Percentiles rank a stretch among this genome's conserved stretches.
phyloP scores from a whole-genome alignment of 2,888 invertebrate species.

The Nysson spinosus region DNA sequence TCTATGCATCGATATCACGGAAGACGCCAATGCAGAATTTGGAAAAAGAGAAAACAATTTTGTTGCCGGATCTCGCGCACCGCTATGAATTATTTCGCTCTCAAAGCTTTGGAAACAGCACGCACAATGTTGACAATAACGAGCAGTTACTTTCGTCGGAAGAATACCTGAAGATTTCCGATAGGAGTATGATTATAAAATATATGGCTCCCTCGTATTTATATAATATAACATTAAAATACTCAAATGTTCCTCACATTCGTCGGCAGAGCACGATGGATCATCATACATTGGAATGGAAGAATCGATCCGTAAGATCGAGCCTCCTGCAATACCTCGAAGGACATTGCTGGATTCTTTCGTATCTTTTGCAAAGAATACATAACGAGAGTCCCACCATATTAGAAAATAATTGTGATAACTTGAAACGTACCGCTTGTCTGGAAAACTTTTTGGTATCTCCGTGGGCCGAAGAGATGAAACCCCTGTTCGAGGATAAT shows the following conservation, averaged over 20 bases:
- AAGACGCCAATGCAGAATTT: neutral
- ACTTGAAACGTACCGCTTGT: slow-evolving; percentile 79
- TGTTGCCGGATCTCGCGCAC: slow-evolving; percentile 63
- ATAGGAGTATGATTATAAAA: slow-evolving; percentile 21
- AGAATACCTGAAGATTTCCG: slow-evolving; percentile 38
- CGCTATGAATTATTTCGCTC: slow-evolving; percentile 61
- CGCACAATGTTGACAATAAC: neutral
- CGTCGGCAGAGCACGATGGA: slow-evolving; percentile 2
- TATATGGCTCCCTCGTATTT: slow-evolving; percentile 47
- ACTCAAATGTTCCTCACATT: slow-evolving; percentile 28
- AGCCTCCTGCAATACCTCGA: slow-evolving; percentile 82
- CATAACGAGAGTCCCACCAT: slow-evolving; percentile 79
- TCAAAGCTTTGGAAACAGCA: slow-evolving; percentile 27
- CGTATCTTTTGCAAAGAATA: slow-evolving; percentile 83
- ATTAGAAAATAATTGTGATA: slow-evolving; percentile 79
- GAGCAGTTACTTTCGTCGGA: slow-evolving; percentile 21
- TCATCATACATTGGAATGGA: slow-evolving; percentile 19
- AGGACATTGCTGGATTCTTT: slow-evolving; percentile 84
- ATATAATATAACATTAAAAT: slow-evolving; percentile 61
- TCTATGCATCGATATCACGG: slow-evolving; percentile 35
- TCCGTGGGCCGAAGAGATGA: slow-evolving; percentile 79
- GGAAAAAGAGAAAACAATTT: slow-evolving; percentile 14
- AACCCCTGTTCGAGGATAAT: slow-evolving; percentile 80
- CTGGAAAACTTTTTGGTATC: slow-evolving; percentile 82
- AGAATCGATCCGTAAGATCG: slow-evolving; percentile 68